Conservation (phyloP, 2,113 vertebrate species). For the Charadrius vociferus region DNA sequence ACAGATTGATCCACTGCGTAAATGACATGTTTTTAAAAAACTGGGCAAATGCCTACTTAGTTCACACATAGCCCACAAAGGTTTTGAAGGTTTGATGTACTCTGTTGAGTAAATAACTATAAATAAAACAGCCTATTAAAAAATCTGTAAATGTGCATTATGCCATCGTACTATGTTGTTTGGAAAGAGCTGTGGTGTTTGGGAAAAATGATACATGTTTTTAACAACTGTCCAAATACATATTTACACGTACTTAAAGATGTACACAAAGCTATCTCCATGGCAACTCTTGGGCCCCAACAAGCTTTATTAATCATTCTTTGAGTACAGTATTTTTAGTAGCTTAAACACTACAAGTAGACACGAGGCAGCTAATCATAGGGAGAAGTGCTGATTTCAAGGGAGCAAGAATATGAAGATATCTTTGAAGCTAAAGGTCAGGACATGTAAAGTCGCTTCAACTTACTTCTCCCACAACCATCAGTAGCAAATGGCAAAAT, state of each 20-base stretch:
- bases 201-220: slow-evolving; percentile 67
- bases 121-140: slow-evolving; percentile 68
- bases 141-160: slow-evolving; percentile 51
- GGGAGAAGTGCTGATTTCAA: slow-evolving; percentile 42
- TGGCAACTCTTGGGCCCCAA: slow-evolving; percentile 50
- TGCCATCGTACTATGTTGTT: slow-evolving; percentile 15
- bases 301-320: slow-evolving; percentile 67
- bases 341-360: slow-evolving; percentile 54
- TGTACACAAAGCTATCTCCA: slow-evolving; percentile 58
- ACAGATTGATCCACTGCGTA: neutral
- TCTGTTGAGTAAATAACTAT: slow-evolving; percentile 67
- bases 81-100: slow-evolving; percentile 8
- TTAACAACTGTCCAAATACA: slow-evolving; percentile 67
- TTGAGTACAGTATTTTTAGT: slow-evolving; percentile 47
- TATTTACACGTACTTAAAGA: slow-evolving; percentile 70
- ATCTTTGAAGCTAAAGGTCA: slow-evolving; percentile 57
- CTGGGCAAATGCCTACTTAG: slow-evolving; percentile 31
- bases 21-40: slow-evolving; percentile 50
- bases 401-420: slow-evolving; percentile 15
- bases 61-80: slow-evolving; percentile 22
- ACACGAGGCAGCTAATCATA: slow-evolving; percentile 17
- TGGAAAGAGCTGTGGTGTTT: slow-evolving; percentile 60
- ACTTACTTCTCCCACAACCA: neutral
- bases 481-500: neutral
- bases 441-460: neutral